Conservation (phyloP, 1,140 invertebrate species). For the Neodiprion virginianus region DNA sequence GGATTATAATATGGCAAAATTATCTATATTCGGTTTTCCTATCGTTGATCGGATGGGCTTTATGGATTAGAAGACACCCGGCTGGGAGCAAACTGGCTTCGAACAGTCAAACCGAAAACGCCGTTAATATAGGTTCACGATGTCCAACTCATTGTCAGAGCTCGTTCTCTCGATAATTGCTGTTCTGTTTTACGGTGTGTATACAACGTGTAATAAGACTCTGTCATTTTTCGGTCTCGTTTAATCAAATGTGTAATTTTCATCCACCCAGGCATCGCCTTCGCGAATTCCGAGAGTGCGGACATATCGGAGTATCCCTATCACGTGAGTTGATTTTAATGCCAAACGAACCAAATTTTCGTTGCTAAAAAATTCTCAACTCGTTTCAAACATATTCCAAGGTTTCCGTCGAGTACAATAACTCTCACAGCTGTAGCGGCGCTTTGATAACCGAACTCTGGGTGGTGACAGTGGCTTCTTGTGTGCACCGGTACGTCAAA, state of each 20-base stretch:
- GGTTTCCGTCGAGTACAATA: constrained; percentile 55
- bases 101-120: neutral
- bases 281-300: constrained; percentile 37
- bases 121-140: neutral
- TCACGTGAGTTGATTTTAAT: constrained; percentile 41
- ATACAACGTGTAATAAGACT: neutral
- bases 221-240: neutral
- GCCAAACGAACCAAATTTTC: neutral
- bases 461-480: constrained; percentile 63
- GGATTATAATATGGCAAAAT: too few species aligned
- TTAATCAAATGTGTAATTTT: neutral
- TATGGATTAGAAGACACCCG: too few species aligned
- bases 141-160: neutral
- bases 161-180: neutral
- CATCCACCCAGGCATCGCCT: neutral
- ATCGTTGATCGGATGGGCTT: too few species aligned
- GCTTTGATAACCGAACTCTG: constrained; percentile 59
- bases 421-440: constrained; percentile 60
- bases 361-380: neutral
- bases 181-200: neutral
- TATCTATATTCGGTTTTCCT: too few species aligned
- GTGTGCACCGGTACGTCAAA: constrained; percentile 43
- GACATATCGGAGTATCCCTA: constrained; percentile 59
- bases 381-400: constrained; percentile 26
- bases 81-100: too few species aligned